Evolutionary conservation across 2,113 vertebrate genomes (phyloP).

Genomic region (Urocolius indicus): DNA sequence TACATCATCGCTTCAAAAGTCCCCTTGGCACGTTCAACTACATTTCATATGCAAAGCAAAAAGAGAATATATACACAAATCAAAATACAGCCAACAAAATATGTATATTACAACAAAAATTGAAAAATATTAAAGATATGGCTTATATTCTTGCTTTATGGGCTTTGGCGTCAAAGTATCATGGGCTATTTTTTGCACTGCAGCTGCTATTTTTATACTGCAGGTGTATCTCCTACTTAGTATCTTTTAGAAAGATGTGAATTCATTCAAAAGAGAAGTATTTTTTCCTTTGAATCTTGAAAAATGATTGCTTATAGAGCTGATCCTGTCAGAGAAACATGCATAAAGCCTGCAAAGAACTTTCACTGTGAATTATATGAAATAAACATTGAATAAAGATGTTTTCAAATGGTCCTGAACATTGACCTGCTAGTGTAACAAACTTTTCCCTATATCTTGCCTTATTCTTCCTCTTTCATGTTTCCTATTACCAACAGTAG

Average conservation of each 20-base stretch:
- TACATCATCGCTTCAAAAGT: background rate
- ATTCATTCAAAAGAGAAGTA: background rate
- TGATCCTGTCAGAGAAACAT: background rate
- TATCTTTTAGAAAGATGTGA: background rate
- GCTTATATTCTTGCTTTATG: background rate
- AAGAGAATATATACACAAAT: background rate
- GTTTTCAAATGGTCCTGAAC: background rate
- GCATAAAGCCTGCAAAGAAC: background rate
- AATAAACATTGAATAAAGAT: background rate
- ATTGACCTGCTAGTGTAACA: background rate
- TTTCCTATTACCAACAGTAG: background rate
- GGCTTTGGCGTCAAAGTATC: background rate
- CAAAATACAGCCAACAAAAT: background rate
- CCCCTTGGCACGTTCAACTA: background rate
- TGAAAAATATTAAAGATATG: accelerated
- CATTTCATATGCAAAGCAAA: background rate
- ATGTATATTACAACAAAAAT: background rate
- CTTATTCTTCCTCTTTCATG: background rate
- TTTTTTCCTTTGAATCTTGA: background rate
- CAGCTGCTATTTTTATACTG: background rate
- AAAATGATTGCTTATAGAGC: background rate
- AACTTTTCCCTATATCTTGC: background rate
- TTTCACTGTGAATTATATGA: background rate
- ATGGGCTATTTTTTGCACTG: background rate
- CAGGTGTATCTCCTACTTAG: background rate